phyloP scores from a whole-genome alignment of 2,113 vertebrate species.

The Xiphophorus couchianus region DNA sequence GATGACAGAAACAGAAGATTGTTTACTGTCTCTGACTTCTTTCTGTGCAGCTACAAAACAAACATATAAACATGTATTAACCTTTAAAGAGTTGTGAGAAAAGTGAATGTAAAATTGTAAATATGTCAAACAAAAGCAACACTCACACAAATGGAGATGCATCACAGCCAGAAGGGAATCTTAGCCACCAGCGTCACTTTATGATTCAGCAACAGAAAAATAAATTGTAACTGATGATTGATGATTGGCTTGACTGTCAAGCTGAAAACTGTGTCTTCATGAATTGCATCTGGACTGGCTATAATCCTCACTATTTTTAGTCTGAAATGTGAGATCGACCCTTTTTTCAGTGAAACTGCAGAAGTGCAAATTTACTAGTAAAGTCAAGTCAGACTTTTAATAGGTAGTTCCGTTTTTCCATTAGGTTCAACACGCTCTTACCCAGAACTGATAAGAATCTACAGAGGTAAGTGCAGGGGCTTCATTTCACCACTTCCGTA shows the following conservation, averaged over 20 bases:
- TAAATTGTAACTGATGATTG: too few relatives aligned
- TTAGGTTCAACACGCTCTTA: conserved; percentile 1
- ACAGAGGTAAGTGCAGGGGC: not conserved
- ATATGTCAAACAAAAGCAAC: not conserved
- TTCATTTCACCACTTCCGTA: conserved; percentile 43
- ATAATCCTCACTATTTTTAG: conserved; percentile 11
- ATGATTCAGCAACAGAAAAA: not conserved
- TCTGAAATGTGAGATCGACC: conserved; percentile 31
- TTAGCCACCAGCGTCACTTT: accelerated
- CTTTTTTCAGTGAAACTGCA: not conserved
- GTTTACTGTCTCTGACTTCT: too few relatives aligned
- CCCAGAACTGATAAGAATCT: not conserved
- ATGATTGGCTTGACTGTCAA: not conserved
- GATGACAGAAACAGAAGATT: too few relatives aligned
- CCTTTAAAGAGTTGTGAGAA: not conserved
- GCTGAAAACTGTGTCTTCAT: accelerated
- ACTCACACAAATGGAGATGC: conserved; percentile 2
- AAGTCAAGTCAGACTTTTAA: not conserved
- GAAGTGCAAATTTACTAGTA: too few relatives aligned
- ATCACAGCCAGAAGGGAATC: not conserved
- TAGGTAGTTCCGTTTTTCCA: not conserved
- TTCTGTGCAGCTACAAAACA: not conserved
- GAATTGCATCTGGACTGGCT: conserved; percentile 38
- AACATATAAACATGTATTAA: not conserved
- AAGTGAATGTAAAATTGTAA: not conserved